Evolutionary conservation across 2,113 vertebrate genomes (phyloP).

Genomic region (Stercorarius parasiticus): DNA sequence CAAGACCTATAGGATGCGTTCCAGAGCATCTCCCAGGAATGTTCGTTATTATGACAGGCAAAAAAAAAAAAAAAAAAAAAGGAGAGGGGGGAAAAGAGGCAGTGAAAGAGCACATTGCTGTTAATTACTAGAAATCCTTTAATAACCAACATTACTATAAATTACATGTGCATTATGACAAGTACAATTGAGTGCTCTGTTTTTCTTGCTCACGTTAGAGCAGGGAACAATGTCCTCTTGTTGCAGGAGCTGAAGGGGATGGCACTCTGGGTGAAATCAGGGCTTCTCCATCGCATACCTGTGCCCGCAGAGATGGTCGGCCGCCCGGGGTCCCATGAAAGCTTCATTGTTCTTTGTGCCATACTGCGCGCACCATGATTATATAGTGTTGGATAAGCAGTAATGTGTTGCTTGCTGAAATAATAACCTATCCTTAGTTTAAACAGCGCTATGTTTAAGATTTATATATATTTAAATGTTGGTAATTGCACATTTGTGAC

Average conservation of each 20-base stretch:
- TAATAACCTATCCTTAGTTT: neutral
- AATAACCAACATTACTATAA: conserved; percentile 72
- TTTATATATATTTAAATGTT: neutral
- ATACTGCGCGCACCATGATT: neutral
- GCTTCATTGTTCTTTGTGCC: neutral
- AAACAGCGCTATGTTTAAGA: neutral
- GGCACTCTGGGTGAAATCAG: neutral
- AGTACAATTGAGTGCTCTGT: conserved; percentile 68
- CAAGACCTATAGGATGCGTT: conserved; percentile 59
- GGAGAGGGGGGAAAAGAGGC: accelerated
- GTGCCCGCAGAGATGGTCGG: neutral
- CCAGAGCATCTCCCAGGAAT: conserved; percentile 66
- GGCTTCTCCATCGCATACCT: conserved; percentile 36
- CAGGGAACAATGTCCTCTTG: conserved; percentile 58
- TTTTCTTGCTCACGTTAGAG: neutral
- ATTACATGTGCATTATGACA: conserved; percentile 50
- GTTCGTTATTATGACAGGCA: conserved; percentile 44
- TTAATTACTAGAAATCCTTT: conserved; percentile 73
- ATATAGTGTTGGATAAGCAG: neutral
- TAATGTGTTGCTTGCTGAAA: neutral
- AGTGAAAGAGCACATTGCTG: conserved; percentile 49
- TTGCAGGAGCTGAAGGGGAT: conserved; percentile 26
- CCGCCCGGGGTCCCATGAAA: neutral
- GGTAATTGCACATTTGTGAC: neutral
- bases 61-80: neutral